These are phyloP conservation scores for Botia almorhae DNA, from an alignment of 2,797 vertebrate genomes.

Conservation along the genomic window DNA sequence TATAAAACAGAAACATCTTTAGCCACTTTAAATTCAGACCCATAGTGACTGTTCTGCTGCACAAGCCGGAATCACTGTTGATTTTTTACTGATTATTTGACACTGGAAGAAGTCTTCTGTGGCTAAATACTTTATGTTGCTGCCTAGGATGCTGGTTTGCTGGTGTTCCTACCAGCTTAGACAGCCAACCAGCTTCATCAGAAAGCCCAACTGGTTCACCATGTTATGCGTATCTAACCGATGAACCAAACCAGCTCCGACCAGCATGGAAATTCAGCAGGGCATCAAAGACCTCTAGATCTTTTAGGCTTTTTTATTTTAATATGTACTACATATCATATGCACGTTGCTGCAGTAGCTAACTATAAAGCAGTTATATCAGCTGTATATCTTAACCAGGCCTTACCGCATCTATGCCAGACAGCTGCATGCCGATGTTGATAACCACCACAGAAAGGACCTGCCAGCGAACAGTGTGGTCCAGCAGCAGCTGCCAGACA, in stretches of 20 bases:
- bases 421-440: constrained; percentile 92
- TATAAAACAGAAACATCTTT: background rate
- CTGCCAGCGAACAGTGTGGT: constrained; percentile 83
- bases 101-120: constrained; percentile 2
- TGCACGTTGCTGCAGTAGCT: too few species aligned
- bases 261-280: too few species aligned
- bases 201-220: too few species aligned
- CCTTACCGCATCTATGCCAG: constrained; percentile 90
- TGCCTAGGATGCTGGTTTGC: too few species aligned
- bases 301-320: background rate
- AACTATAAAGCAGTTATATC: background rate
- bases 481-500: constrained; percentile 78
- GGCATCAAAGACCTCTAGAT: too few species aligned
- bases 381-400: constrained; percentile 39
- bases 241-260: too few species aligned
- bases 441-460: constrained; percentile 85
- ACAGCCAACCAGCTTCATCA: too few species aligned
- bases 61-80: background rate
- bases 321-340: background rate
- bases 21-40: constrained; percentile 1
- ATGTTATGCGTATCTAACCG: too few species aligned
- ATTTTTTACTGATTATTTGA: constrained; percentile 4
- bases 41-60: background rate
- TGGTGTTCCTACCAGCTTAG: too few species aligned
- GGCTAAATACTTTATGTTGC: background rate